Evolutionary conservation across 2,888 invertebrate species (phyloP), one percentile per base, ranked within the genome.

Genomic region (Tethea ocularis): DNA sequence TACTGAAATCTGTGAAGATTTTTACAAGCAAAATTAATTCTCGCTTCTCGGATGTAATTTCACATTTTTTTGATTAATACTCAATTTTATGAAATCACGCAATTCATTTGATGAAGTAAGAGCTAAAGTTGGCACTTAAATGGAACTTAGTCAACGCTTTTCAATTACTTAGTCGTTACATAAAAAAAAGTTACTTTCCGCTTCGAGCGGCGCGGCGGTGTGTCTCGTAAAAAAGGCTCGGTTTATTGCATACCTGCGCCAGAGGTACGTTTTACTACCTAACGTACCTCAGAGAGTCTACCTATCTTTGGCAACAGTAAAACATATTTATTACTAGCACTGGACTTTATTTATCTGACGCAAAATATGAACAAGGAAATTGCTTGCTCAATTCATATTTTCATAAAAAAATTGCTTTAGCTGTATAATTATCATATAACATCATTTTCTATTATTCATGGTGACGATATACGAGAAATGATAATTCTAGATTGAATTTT

Each of bases 101-200:
- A 57, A 57, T 61, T 63, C 59, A 64, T 60, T 57, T 62, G 58
- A 64, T 66, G 67, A 63, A 63, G 62, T 67, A 62, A 64, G 61
- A 61, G 66, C 71, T 68, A 67, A 54, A 54, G 60, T 71, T 66
- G 67, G 67, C 69, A 61, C 72, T 63, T 59, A 51, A 38, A 13
- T 38, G 52, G 38, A 71, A 74, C 66, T 72, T 65, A 61, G 60
- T 66, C 71, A 69, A 69, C 66, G 72, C 71, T 71, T 78, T 80
- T 78, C 79, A 74, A 80, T 80, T 80, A 78, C 75, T 71, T 66
- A 67, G 67, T 57, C 62, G 65, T 72, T 71, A 75, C 65, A 66
- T 69, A 66, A 63, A 74, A 72, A 24, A 75, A 75, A 77, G 71
- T 75, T 74, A 71, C 67, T 67, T 68, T 63, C 63, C 66, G 69